Evolutionary conservation across 2,888 invertebrate genomes (phyloP), one percentile per base, ranked within the genome.

Genomic region (Spodoptera picta): DNA sequence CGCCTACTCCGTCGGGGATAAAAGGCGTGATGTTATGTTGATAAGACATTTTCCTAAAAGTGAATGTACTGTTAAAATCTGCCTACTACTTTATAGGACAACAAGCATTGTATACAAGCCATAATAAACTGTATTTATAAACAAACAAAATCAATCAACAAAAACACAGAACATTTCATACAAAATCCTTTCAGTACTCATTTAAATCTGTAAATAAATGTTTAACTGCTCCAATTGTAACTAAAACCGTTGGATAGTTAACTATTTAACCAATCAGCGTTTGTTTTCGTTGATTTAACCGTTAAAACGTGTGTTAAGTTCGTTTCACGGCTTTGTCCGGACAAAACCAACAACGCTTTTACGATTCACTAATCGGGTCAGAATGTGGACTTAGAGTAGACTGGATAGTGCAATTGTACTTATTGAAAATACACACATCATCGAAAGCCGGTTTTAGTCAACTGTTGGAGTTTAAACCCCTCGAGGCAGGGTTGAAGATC

Each of bases 221-320:
- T 46, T 42, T 11, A 50, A 65, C 42, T 12, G 44, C 50, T 43
- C 46, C 64, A 36, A 64, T 63, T 27, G 42, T n/a, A 65, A 60
- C 53, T 69, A 51, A 49, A 53, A 61, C 54, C 46, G 11, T 48
- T 43, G 51, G 48, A 45, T 43, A 51, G 60, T 59, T 19, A 70
- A 46, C 67, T 65, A 74, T 72, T 76, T 59, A 53, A 68, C 50
- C 71, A 79, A 75, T 79, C 70, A 74, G 52, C 58, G 65, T 69
- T 76, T 77, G 71, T 73, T 68, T 70, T 66, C 49, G 54, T 60
- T 72, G 59, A 77, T 77, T 79, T 67, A 69, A 52, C 67, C 55
- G 73, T 68, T 69, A 67, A 73, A 75, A 68, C 71, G 54, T 75
- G 73, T 80, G 81, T 65, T 70, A 68, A 69, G 69, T 72, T 62